These are phyloP conservation scores for Pyrgus malvae DNA, from an alignment of 2,888 invertebrate species.

Conservation along the genomic window DNA sequence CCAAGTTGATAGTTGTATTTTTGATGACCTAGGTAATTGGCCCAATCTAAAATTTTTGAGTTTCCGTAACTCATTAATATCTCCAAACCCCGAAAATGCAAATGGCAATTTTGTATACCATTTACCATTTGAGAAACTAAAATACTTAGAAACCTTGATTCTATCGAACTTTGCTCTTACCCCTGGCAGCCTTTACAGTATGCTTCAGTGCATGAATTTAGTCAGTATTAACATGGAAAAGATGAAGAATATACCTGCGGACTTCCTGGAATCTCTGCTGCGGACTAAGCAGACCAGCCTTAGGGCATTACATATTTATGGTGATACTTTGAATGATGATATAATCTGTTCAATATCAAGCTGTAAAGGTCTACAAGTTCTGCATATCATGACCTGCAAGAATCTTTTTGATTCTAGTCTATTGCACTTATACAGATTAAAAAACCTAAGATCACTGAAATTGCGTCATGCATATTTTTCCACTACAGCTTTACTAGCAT, in stretches of 20 bases:
- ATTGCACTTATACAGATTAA: constrained; percentile 66
- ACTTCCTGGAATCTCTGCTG: constrained; percentile 72
- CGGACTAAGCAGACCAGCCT: constrained; percentile 65
- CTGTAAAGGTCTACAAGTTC: constrained; percentile 65
- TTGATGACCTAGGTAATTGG: constrained; percentile 75
- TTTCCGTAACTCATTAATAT: constrained; percentile 77
- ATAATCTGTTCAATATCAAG: constrained; percentile 70
- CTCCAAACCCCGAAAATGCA: constrained; percentile 68
- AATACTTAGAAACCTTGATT: constrained; percentile 67
- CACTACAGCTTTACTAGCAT: constrained; percentile 69
- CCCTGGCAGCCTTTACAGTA: constrained; percentile 69
- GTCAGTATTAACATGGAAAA: constrained; percentile 79
- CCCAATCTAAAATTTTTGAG: constrained; percentile 76
- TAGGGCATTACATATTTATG: constrained; percentile 72
- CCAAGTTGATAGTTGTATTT: constrained; percentile 78
- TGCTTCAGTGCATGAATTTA: constrained; percentile 72
- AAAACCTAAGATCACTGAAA: constrained; percentile 72
- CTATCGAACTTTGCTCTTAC: constrained; percentile 77
- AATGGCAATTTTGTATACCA: constrained; percentile 77
- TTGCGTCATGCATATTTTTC: constrained; percentile 79
- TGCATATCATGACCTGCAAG: constrained; percentile 79
- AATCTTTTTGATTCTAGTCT: constrained; percentile 78
- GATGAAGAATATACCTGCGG: constrained; percentile 78
- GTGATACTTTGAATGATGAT: constrained; percentile 76
- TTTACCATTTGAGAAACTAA: constrained; percentile 74